Evolutionary conservation across 53 echinoderm and acorn worm species (phyloP).

Genomic region (Luidia sarsii): DNA sequence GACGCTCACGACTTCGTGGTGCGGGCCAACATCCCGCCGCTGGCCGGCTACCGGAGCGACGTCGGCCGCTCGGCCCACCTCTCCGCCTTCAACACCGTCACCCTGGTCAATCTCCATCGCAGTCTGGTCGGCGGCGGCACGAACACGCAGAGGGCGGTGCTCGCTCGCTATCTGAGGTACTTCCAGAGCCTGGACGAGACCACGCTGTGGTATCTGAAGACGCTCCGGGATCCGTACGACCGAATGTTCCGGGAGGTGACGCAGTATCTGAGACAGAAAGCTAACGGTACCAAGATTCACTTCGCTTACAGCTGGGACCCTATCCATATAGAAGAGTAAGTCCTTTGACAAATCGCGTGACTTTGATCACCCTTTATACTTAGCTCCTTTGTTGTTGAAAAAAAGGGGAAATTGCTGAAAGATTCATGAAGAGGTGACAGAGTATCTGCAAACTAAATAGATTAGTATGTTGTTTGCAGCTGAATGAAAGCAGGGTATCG

Average conservation of each 20-base stretch:
- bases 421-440: too few relatives aligned
- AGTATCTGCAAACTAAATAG: too few relatives aligned
- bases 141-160: too few relatives aligned
- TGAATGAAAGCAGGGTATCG: too few relatives aligned
- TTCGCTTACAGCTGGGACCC: slow-evolving; percentile 78
- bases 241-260: slow-evolving; percentile 45
- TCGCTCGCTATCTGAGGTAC: too few relatives aligned
- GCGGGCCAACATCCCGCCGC: slow-evolving; percentile 70
- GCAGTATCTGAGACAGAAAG: neutral
- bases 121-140: too few relatives aligned
- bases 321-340: slow-evolving; percentile 64
- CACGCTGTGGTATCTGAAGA: slow-evolving; percentile 77
- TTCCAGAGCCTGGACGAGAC: slow-evolving; percentile 63
- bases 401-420: too few relatives aligned
- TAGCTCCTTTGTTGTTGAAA: too few relatives aligned
- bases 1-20: slow-evolving; percentile 73
- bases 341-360: too few relatives aligned
- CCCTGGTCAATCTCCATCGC: slow-evolving; percentile 22
- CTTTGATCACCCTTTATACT: too few relatives aligned
- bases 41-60: slow-evolving; percentile 47
- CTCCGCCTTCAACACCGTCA: slow-evolving; percentile 77
- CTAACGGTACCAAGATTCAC: slow-evolving; percentile 10
- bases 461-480: too few relatives aligned
- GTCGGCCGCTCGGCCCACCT: slow-evolving; percentile 70
- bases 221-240: neutral